Evolutionary conservation across 2,888 invertebrate genomes (phyloP).

Genomic region (Cantharis nigra): DNA sequence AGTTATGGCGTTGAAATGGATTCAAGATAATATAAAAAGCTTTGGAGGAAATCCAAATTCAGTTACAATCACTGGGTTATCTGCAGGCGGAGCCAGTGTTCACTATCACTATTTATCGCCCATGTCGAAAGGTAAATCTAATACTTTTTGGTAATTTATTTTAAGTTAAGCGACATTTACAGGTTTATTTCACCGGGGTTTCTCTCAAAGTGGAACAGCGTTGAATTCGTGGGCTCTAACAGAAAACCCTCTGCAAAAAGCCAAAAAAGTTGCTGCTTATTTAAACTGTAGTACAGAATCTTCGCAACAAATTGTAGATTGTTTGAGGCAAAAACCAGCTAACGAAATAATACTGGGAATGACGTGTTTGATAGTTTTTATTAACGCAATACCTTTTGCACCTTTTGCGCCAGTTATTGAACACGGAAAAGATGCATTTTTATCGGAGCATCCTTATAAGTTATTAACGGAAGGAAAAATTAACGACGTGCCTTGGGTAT

Average conservation of each 20-base stretch:
- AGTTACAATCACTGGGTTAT: conserved; percentile 49
- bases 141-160: background rate
- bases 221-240: conserved; percentile 62
- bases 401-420: conserved; percentile 48
- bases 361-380: conserved; percentile 60
- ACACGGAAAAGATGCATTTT: conserved; percentile 63
- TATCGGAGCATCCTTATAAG: conserved; percentile 66
- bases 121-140: conserved; percentile 40
- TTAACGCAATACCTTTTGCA: conserved; percentile 56
- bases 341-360: conserved; percentile 61
- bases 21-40: conserved; percentile 47
- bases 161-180: conserved; percentile 20
- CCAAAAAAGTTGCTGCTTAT: conserved; percentile 61
- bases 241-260: conserved; percentile 62
- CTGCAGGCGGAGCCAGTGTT: conserved; percentile 52
- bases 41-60: conserved; percentile 53
- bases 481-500: conserved; percentile 71
- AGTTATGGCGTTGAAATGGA: conserved; percentile 48
- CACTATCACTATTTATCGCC: conserved; percentile 51
- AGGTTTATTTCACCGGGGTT: conserved; percentile 64
- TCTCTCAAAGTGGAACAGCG: conserved; percentile 72
- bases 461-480: conserved; percentile 64
- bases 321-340: conserved; percentile 64
- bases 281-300: conserved; percentile 66
- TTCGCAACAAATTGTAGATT: conserved; percentile 64